Base-by-base conservation (phyloP, 2,113 vertebrate species). In the Engystomops pustulosus region DNA sequence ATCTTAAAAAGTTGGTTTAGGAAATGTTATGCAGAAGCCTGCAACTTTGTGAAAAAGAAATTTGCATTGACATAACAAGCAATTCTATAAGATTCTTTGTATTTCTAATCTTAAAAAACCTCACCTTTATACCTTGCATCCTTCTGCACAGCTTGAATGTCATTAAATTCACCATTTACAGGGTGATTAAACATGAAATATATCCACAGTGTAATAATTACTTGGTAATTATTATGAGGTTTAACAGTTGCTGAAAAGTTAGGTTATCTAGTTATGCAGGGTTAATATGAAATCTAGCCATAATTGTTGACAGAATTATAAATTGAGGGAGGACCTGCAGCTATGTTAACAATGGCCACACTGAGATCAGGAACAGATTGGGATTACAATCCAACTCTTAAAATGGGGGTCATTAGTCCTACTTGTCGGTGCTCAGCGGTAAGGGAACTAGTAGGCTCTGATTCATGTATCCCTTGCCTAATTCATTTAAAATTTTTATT, bases 341-440 rank as follows among this genome's bases (percentile, higher is more conserved):
- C 41, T 75, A 27, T 76, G 67, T 65, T 83, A 47, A 20, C 71
- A 83, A 65, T 74, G 30, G 25, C 53, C 67, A 72, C 34, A 72
- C 20, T 55, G 67, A 34, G 67, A 81, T 23, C 34, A 60, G 25
- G 14, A 58, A 23, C 67, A 72, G 34, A 41, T 38, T 18, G 23
- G 80, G 34, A 82, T 82, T 72, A 82, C 8, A 38, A 72, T 55
- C n/a, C 34, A 70, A 34, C 67, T 44, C 41, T 25, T 32, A 72
- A 82, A 71, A 72, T 71, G 47, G 30, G 51, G 23, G 23, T 82
- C 80, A 82, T 82, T 82, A 82, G 68, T 81, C 65, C 65, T 55
- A 44, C 34, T 79, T 79, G 53, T 60, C 76, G 44, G 76, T 44
- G 34, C 25, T 15, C 27, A 51, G 27, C 69, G 75, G 68, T 38